Evolutionary conservation across 2,113 vertebrate species (phyloP), one percentile per base, ranked within the genome.

Genomic region (Toxotes chatareus): DNA sequence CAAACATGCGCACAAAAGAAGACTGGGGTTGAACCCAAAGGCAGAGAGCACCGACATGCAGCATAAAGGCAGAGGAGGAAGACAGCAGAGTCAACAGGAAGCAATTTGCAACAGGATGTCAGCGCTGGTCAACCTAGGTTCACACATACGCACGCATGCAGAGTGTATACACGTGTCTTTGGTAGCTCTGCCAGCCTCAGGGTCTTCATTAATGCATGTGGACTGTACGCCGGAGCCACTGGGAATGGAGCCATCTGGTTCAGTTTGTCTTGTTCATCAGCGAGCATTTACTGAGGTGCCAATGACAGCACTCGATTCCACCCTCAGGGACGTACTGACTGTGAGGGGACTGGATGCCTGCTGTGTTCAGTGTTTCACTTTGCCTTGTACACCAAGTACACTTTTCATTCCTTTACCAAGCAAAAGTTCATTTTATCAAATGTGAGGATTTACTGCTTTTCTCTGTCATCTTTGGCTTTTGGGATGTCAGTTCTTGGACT

Each of bases 221-320:
- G 83, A 62, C 85, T 80, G 79, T 70, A 56, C 3, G 34, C 83
- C 68, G 86, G 86, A 85, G 86, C 80, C 85, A 87, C 71, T 63
- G 88, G 82, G 89, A 88, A 40, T 3, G 3, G 14, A 64, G 73
- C 91, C 93, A 93, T 93, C 92, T 94, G 93, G 91, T 90, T 92
- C 73, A 77, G 89, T 91, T 91, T 88, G 87, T 87, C 82, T 76
- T 79, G 77, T 76, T 88, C 87, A 86, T 84, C 85, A 88, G 86
- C 63, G 32, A 72, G 79, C 51, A 68, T 88, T 90, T 85, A 89
- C 74, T 56, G 86, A 86, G 91, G 88, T 88, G 85, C 85, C 80
- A 87, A 16, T 83, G 91, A 88, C 82, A 76, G 75, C 69, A 10
- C 38, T 73, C 53, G 0, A 44, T 59, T 65, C 16, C 67, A 2